Evolutionary conservation across 2,797 vertebrate species (phyloP).

Genomic region (Tangara arthus): DNA sequence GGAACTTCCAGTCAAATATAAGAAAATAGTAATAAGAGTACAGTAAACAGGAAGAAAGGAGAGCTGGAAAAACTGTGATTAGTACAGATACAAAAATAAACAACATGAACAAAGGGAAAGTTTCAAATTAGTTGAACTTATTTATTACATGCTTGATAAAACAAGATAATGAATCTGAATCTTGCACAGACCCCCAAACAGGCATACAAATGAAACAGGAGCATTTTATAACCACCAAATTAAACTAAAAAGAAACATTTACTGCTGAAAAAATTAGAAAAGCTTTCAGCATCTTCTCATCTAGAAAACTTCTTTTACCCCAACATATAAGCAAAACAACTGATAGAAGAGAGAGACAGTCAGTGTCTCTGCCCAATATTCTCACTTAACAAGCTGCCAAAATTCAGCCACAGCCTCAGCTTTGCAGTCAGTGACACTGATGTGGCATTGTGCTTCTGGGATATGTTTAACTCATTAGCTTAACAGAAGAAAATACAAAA

Average conservation of each 20-base stretch:
- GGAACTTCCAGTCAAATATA: neutral
- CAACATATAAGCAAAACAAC: neutral
- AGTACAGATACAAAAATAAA: neutral
- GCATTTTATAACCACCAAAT: neutral
- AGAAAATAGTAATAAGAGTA: neutral
- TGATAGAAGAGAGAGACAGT: neutral
- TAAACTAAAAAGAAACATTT: neutral
- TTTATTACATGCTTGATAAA: constrained; percentile 15
- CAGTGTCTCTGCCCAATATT: neutral
- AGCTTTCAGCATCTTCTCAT: neutral
- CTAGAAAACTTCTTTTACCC: neutral
- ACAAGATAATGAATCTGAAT: neutral
- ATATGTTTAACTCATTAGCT: constrained; percentile 30
- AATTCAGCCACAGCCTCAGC: neutral
- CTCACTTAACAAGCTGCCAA: neutral
- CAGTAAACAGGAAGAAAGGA: neutral
- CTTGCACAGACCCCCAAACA: neutral
- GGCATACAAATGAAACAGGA: neutral
- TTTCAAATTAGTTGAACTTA: neutral
- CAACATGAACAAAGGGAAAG: neutral
- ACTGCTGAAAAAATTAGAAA: neutral
- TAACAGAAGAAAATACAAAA: neutral
- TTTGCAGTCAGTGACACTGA: neutral
- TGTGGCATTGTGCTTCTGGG: neutral
- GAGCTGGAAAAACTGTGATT: neutral